These are phyloP conservation scores for Hippoglossus hippoglossus DNA, from an alignment of 2,797 vertebrate genomes.

Conservation along the genomic window DNA sequence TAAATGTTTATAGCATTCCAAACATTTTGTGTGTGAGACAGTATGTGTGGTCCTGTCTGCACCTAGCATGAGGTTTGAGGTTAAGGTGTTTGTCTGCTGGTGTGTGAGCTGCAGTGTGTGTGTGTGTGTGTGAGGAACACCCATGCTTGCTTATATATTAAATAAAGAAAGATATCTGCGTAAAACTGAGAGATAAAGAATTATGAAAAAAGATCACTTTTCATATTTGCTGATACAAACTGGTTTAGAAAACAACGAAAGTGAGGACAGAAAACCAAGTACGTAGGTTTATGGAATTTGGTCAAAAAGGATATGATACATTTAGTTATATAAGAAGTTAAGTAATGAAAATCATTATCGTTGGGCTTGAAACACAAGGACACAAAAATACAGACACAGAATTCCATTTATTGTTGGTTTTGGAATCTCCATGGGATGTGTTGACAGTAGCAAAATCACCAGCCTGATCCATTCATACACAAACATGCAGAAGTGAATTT, in stretches of 20 bases:
- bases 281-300: not conserved
- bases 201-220: not conserved
- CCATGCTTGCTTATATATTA: constrained; percentile 26
- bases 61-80: constrained; percentile 78
- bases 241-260: constrained; percentile 25
- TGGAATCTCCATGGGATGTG: too few relatives aligned
- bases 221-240: not conserved
- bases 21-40: constrained; percentile 81
- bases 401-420: too few relatives aligned
- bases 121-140: constrained; percentile 39
- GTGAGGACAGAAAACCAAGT: not conserved
- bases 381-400: too few relatives aligned
- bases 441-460: too few relatives aligned
- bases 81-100: constrained; percentile 80
- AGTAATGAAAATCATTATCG: too few relatives aligned
- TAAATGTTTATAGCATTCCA: constrained; percentile 88
- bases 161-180: constrained; percentile 7
- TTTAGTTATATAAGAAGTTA: not conserved
- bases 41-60: constrained; percentile 87
- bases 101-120: constrained; percentile 43
- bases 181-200: constrained; percentile 15
- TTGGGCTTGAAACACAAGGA: too few relatives aligned
- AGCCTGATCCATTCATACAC: too few relatives aligned
- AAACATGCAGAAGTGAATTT: too few relatives aligned
- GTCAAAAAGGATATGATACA: not conserved